Percentiles rank a stretch among this genome's conserved stretches.
phyloP scores from a whole-genome alignment of 2,797 vertebrate species.

The Cossypha dichroa region DNA sequence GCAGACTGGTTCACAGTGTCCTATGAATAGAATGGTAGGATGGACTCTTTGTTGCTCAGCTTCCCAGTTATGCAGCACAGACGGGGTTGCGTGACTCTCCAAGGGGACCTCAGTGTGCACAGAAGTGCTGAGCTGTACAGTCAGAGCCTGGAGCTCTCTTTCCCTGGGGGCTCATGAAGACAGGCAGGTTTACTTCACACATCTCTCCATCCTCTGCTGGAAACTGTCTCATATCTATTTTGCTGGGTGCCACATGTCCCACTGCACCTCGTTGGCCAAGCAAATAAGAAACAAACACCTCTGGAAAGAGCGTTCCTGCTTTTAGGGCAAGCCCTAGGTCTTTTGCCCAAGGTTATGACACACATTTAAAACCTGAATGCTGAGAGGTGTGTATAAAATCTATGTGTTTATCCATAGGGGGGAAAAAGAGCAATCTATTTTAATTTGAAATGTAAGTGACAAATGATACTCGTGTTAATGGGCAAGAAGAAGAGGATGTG shows the following conservation, averaged over 20 bases:
- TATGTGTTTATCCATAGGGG: not conserved
- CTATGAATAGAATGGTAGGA: not conserved
- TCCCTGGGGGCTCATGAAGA: not conserved
- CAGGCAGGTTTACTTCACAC: not conserved
- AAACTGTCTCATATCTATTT: not conserved
- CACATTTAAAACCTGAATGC: not conserved
- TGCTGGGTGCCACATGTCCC: not conserved
- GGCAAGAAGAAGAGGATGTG: not conserved
- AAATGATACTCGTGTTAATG: not conserved
- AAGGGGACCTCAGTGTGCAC: not conserved
- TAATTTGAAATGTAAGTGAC: not conserved
- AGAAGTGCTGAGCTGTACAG: not conserved
- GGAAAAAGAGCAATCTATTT: not conserved
- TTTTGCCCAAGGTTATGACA: not conserved
- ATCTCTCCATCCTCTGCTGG: not conserved
- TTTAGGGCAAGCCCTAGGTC: not conserved
- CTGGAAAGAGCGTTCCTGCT: not conserved
- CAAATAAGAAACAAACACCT: not conserved
- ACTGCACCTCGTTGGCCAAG: fast-evolving
- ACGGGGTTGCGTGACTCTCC: not conserved
- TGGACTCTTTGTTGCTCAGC: not conserved
- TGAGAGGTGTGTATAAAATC: not conserved
- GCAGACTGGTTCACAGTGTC: not conserved
- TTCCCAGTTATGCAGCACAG: not conserved
- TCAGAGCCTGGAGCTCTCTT: not conserved